These are phyloP conservation scores for Sebastes reedi DNA, from an alignment of 2,797 vertebrate genomes.

Conservation along the genomic window DNA sequence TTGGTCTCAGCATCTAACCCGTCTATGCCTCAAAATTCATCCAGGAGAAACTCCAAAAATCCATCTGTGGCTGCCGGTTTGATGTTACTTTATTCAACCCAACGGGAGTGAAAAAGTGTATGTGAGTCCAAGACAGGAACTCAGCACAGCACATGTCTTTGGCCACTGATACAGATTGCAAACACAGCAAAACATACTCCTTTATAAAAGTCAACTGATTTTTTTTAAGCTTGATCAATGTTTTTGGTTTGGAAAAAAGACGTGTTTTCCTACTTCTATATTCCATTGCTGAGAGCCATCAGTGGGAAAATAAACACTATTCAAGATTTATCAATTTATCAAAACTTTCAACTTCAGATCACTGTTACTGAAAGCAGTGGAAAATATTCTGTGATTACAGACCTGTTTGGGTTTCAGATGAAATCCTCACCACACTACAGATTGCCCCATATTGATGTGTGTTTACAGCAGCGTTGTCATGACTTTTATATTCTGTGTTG, in stretches of 20 bases:
- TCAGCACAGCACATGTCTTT: neutral
- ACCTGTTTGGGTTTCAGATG: neutral
- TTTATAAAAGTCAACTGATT: neutral
- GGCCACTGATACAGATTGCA: neutral
- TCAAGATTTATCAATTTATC: conserved; percentile 3
- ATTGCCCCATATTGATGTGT: neutral
- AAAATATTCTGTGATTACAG: conserved; percentile 6
- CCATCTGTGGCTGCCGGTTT: neutral
- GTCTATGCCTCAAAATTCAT: conserved; percentile 24
- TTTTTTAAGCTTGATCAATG: neutral
- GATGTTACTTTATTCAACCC: neutral
- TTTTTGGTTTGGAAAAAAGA: neutral
- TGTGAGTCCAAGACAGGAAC: neutral
- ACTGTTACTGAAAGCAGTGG: conserved; percentile 7
- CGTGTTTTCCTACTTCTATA: neutral
- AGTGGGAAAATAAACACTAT: conserved; percentile 1
- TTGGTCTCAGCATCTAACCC: neutral
- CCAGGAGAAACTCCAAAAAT: neutral
- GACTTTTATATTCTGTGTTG: neutral
- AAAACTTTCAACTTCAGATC: conserved; percentile 5
- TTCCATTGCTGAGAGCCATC: neutral
- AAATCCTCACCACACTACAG: neutral
- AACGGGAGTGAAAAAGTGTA: neutral
- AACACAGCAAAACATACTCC: neutral
- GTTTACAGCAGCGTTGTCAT: neutral